Percentiles rank a stretch among this genome's conserved stretches.
Evolutionary conservation across 2,888 invertebrate species (phyloP).

Genomic region (Heliconius charithonia): DNA sequence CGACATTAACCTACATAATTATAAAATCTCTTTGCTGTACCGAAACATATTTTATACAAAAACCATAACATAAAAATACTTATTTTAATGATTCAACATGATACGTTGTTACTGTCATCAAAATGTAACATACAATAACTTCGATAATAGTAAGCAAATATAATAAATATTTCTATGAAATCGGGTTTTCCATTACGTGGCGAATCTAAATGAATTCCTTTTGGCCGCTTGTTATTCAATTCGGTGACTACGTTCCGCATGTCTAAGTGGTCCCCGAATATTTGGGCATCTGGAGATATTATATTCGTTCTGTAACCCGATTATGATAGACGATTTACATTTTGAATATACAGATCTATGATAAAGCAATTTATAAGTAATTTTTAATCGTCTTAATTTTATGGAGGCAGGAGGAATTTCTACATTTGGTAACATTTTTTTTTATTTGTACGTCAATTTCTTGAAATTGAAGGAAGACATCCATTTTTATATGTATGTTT

Average conservation of each 20-base stretch:
- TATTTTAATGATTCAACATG: neutral
- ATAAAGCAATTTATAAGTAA: neutral
- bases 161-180: conserved; percentile 52
- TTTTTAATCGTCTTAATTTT: neutral
- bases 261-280: conserved; percentile 40
- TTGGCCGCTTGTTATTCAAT: conserved; percentile 56
- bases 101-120: neutral
- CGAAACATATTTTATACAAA: neutral
- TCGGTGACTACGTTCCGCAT: conserved; percentile 50
- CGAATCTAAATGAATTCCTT: conserved; percentile 53
- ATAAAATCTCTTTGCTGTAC: neutral
- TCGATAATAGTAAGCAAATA: conserved; percentile 12
- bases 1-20: neutral
- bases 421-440: too few species aligned
- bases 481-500: too few species aligned
- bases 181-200: conserved; percentile 51
- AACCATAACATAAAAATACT: neutral
- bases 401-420: too few species aligned
- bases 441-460: too few species aligned
- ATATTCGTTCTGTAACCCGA: conserved; percentile 24
- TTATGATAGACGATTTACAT: conserved; percentile 25
- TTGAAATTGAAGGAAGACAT: too few species aligned
- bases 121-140: neutral
- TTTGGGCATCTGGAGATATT: conserved; percentile 35
- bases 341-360: neutral